These are phyloP conservation scores for Neoscelio sp. DNA, from an alignment of 2,888 invertebrate genomes.

Conservation along the genomic window DNA sequence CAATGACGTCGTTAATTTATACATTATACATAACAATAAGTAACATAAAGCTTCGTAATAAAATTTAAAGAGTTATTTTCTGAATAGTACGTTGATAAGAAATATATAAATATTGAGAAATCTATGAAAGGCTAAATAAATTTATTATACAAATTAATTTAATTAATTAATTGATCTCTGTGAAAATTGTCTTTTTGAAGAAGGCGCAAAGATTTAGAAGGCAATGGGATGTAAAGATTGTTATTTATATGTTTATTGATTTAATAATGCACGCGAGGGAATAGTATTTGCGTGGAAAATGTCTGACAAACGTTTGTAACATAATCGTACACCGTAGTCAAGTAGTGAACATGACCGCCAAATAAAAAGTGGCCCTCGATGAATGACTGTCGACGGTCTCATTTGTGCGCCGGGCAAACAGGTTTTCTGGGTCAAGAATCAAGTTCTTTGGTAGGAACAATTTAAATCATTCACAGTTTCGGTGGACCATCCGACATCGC, in stretches of 20 bases:
- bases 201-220: too few relatives aligned
- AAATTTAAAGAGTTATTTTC: neutral
- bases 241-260: too few relatives aligned
- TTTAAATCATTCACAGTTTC: conserved; percentile 55
- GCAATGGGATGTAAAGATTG: too few relatives aligned
- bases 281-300: conserved; percentile 44
- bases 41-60: conserved; percentile 9
- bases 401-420: conserved; percentile 71
- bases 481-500: conserved; percentile 28
- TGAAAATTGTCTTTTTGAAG: too few relatives aligned
- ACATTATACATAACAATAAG: conserved; percentile 24
- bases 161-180: too few relatives aligned
- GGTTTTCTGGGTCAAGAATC: conserved; percentile 81
- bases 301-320: conserved; percentile 49
- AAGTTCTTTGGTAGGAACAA: conserved; percentile 78
- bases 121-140: too few relatives aligned
- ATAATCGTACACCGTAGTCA: conserved; percentile 48
- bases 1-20: conserved; percentile 47
- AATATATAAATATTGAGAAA: too few relatives aligned
- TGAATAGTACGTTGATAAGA: neutral
- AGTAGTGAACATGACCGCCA: conserved; percentile 76
- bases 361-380: conserved; percentile 78
- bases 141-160: too few relatives aligned
- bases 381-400: conserved; percentile 69
- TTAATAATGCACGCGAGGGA: too few relatives aligned